Evolutionary conservation across 2,797 vertebrate species (phyloP).

Genomic region (Crax fasciolata): DNA sequence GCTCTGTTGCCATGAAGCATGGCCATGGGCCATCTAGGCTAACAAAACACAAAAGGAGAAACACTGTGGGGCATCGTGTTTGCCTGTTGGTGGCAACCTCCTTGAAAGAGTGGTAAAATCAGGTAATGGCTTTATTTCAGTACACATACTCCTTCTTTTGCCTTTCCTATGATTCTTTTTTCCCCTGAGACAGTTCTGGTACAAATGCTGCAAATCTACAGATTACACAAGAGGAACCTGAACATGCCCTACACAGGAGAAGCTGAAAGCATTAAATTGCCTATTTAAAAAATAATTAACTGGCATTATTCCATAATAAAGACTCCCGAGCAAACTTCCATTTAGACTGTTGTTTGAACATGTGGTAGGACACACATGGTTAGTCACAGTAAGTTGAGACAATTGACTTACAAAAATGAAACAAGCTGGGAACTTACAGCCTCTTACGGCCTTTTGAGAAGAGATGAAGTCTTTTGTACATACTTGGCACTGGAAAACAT

Average conservation of each 20-base stretch:
- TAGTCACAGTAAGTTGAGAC: constrained; percentile 17
- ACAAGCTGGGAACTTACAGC: not conserved
- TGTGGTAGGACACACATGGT: constrained; percentile 41
- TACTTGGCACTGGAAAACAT: not conserved
- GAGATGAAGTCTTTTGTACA: not conserved
- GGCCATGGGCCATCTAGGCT: fast-evolving
- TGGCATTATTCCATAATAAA: constrained; percentile 6
- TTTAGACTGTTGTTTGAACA: constrained; percentile 46
- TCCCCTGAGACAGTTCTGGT: not conserved
- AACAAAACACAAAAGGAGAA: not conserved
- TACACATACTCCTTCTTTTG: not conserved
- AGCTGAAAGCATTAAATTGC: constrained; percentile 32
- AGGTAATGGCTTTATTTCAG: not conserved
- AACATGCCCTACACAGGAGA: not conserved
- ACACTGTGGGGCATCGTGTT: not conserved
- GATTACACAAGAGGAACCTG: not conserved
- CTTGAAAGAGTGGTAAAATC: not conserved
- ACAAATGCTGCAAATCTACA: not conserved
- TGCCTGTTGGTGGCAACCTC: not conserved
- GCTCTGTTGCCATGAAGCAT: not conserved
- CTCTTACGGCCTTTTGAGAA: not conserved
- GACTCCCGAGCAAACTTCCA: constrained; percentile 26
- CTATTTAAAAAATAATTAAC: constrained; percentile 49
- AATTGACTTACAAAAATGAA: constrained; percentile 7
- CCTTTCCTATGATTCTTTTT: not conserved